Conservation (phyloP, 2,888 invertebrate species). For the Drosophila eohydei region DNA sequence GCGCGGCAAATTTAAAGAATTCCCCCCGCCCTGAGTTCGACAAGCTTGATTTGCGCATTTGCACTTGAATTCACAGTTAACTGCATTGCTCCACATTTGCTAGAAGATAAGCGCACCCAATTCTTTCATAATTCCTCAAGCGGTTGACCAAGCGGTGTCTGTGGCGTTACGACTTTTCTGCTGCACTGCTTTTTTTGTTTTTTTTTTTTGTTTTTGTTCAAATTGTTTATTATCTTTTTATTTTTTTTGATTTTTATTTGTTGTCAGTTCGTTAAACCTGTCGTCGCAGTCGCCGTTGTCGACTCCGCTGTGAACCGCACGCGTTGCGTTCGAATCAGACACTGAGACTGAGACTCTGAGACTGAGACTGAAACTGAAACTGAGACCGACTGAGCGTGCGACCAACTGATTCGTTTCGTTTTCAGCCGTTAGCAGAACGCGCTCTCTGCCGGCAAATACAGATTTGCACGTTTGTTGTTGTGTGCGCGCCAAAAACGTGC, state of each 20-base stretch:
- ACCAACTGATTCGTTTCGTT: conserved; percentile 35
- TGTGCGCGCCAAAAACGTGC: conserved; percentile 70
- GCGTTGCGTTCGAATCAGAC: conserved; percentile 59
- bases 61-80: conserved; percentile 19
- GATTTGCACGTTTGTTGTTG: conserved; percentile 43
- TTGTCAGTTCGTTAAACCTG: conserved; percentile 32
- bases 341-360: conserved; percentile 33
- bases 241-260: conserved; percentile 31
- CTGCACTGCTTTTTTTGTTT: conserved; percentile 32
- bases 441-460: conserved; percentile 62
- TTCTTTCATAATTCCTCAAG: conserved; percentile 65
- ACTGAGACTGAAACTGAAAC: conserved; percentile 15
- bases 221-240: conserved; percentile 2
- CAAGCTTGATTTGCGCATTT: conserved; percentile 8
- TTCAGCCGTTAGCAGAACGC: conserved; percentile 10
- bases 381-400: conserved; percentile 24
- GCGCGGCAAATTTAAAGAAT: conserved; percentile 49
- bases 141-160: conserved; percentile 26
- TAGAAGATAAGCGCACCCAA: conserved; percentile 53
- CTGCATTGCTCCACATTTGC: neutral
- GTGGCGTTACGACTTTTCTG: conserved; percentile 13
- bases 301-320: conserved; percentile 59
- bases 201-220: conserved; percentile 7
- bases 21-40: neutral
- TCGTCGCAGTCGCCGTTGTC: conserved; percentile 25